These are phyloP conservation scores for Psittacula derbiana DNA, from an alignment of 2,797 vertebrate genomes.

Conservation along the genomic window DNA sequence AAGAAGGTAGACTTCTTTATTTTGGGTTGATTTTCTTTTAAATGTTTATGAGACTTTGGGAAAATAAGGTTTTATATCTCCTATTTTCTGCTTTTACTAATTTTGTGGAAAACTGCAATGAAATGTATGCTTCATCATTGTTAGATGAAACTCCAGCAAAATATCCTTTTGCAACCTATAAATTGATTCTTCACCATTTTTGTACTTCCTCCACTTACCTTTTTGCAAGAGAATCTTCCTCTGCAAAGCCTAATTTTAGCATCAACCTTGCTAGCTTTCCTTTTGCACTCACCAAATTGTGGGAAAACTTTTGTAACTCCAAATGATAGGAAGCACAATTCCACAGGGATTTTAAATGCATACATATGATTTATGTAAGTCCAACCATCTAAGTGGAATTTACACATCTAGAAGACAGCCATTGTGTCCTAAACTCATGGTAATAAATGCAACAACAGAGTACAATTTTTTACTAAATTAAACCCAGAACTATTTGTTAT, in stretches of 20 bases:
- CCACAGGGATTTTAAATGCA: background rate
- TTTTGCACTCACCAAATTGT: background rate
- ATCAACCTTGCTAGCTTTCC: background rate
- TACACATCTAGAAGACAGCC: background rate
- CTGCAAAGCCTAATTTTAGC: background rate
- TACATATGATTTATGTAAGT: background rate
- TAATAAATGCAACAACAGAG: background rate
- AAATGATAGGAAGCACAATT: background rate
- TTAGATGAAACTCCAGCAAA: background rate
- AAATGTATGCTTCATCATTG: background rate
- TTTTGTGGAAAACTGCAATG: background rate
- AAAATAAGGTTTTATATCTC: background rate
- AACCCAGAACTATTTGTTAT: background rate
- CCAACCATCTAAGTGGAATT: background rate
- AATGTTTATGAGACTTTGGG: background rate
- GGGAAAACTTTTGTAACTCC: background rate
- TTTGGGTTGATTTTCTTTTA: background rate
- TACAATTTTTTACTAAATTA: background rate
- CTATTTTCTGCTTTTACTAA: background rate
- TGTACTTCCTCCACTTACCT: background rate
- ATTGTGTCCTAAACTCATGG: background rate
- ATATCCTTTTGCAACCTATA: background rate
- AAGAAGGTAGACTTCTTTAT: constrained; percentile 61
- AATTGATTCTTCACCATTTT: background rate
- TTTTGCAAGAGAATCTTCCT: background rate